Evolutionary conservation across 2,888 invertebrate genomes (phyloP).

Genomic region (Frankliniella intonsa): DNA sequence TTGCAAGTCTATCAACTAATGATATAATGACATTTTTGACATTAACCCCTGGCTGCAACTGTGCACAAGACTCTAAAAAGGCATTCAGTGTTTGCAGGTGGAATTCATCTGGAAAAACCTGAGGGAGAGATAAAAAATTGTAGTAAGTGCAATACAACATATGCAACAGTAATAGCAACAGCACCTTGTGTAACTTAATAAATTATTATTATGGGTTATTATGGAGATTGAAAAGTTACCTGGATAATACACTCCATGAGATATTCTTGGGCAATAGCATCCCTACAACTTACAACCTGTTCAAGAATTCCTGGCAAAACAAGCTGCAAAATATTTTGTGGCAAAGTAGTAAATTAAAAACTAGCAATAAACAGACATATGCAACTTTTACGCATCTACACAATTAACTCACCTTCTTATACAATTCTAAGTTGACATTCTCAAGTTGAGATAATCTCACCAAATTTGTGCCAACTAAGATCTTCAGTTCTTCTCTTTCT

Average conservation of each 20-base stretch:
- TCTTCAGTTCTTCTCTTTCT: conserved; percentile 88
- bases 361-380: conserved; percentile 29
- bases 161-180: conserved; percentile 16
- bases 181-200: not conserved
- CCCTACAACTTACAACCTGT: conserved; percentile 96
- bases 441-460: conserved; percentile 95
- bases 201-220: no score
- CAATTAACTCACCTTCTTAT: conserved; percentile 62
- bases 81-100: conserved; percentile 92
- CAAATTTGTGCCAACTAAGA: conserved; percentile 96
- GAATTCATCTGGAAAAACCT: conserved; percentile 98
- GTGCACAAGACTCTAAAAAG: conserved; percentile 95
- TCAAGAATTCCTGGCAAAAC: conserved; percentile 96
- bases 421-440: conserved; percentile 86
- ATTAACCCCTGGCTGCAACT: conserved; percentile 91
- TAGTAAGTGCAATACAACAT: conserved; percentile 27
- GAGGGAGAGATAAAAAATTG: conserved; percentile 32
- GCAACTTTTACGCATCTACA: not conserved
- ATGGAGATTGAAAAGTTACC: conserved; percentile 50
- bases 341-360: conserved; percentile 15
- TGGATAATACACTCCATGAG: conserved; percentile 99
- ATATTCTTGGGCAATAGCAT: conserved; percentile 98
- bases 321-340: conserved; percentile 47
- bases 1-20: conserved; percentile 83
- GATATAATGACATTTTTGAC: conserved; percentile 98